Evolutionary conservation across 2,888 invertebrate species (phyloP).

Genomic region (Acanthosepion pharaonis): DNA sequence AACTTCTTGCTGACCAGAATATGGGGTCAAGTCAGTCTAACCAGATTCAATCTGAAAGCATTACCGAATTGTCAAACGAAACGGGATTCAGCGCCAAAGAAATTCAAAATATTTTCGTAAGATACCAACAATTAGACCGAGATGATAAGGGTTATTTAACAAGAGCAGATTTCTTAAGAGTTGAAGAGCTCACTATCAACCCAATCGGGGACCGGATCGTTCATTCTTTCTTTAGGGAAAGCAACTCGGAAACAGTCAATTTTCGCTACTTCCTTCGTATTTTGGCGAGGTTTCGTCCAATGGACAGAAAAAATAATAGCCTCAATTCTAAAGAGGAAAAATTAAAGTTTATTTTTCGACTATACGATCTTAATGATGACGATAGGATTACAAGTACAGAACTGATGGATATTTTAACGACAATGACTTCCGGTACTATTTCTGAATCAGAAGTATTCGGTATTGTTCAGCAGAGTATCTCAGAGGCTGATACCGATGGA

Average conservation of each 20-base stretch:
- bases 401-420: not conserved
- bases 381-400: not conserved
- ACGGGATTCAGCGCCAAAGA: not conserved
- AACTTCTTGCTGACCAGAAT: too few relatives aligned
- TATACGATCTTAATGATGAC: constrained; percentile 15
- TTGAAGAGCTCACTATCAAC: not conserved
- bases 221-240: not conserved
- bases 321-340: not conserved
- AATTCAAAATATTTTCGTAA: not conserved
- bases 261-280: not conserved
- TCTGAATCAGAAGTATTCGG: not conserved
- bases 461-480: not conserved
- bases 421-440: not conserved
- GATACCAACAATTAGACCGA: not conserved
- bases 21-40: not conserved
- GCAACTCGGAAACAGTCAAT: not conserved
- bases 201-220: constrained; percentile 39
- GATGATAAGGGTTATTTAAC: not conserved
- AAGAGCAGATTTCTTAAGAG: not conserved
- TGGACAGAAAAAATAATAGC: not conserved
- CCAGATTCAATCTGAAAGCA: not conserved
- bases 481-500: not conserved
- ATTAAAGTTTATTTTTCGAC: not conserved
- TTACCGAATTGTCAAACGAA: not conserved
- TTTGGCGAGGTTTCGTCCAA: constrained; percentile 25